Base-by-base conservation (phyloP, 2,797 vertebrate species). In the Sebastes elongatus region DNA sequence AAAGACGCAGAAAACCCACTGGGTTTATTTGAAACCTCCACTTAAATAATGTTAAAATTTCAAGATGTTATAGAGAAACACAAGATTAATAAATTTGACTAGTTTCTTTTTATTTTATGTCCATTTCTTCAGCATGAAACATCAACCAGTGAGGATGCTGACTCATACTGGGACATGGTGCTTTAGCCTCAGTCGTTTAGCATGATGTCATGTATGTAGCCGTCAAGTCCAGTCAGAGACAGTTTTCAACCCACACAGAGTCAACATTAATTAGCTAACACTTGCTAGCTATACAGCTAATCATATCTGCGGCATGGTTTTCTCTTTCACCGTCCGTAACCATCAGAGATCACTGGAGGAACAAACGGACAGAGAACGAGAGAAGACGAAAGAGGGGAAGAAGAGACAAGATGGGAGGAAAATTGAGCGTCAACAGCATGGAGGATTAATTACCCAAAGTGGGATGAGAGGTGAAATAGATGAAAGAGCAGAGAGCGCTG, bases 371-470 rank as follows among this genome's bases (percentile, higher is more conserved):
- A 22, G 30, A 68, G 49, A 56, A 18, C 2, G 10, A 60, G 56
- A 67, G n/a, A 23, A 59, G 75, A 80, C 8, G 46, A 76, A 13
- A n/a, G 22, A 0, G 30, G 11, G 46, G 27, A 64, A 60, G 35
- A 64, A 64, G 68, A 71, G 28, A 74, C 3, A 35, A 78, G 77
- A 84, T 56, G 66, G 64, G 76, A 66, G 62, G 73, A 72, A 86
- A 86, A 83, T 53, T 82, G 67, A 74, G 78, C 9, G 22, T 79
- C 25, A 35, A 70, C 78, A 81, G 78, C 53, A 23, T 13, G 67
- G 78, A 81, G 82, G 80, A 89, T 92, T 89, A 90, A 92, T 91
- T 87, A 89, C 46, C 67, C 81, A 80, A 81, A 76, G 67, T 76
- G 68, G 32, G 74, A 82, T 7, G 4, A 46, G 74, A 91, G 76